phyloP scores from a whole-genome alignment of 2,888 invertebrate genomes.

The Torymus auratus region DNA sequence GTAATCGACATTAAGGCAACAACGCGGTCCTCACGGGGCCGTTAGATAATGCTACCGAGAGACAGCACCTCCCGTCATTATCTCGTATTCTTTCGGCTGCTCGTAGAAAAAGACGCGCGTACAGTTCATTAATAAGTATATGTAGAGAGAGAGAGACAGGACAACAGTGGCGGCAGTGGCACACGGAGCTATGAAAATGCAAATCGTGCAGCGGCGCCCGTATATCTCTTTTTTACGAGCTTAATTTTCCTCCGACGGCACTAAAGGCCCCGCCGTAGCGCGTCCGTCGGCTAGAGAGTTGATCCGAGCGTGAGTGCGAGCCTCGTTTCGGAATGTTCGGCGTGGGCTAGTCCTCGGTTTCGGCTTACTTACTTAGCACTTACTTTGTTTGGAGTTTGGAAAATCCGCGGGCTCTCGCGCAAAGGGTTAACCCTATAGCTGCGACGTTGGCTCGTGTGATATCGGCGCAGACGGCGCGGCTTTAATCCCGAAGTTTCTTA shows the following conservation, averaged over 20 bases:
- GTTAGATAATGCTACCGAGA: constrained; percentile 24
- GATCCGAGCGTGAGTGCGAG: constrained; percentile 22
- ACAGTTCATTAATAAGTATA: constrained; percentile 54
- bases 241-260: constrained; percentile 63
- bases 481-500: too few relatives aligned
- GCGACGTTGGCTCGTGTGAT: too few relatives aligned
- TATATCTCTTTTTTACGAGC: constrained; percentile 65
- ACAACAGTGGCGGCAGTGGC: constrained; percentile 30
- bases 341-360: neutral
- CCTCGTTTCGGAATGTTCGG: constrained; percentile 38
- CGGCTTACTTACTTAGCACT: constrained; percentile 26
- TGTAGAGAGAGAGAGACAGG: neutral
- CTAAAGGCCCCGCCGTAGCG: constrained; percentile 59
- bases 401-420: neutral
- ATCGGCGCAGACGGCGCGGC: too few relatives aligned
- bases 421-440: too few relatives aligned
- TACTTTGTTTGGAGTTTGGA: constrained; percentile 7
- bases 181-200: constrained; percentile 62
- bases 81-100: constrained; percentile 37
- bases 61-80: constrained; percentile 38
- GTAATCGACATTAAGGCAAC: constrained; percentile 26
- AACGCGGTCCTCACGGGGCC: neutral
- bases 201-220: constrained; percentile 63
- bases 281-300: constrained; percentile 1
- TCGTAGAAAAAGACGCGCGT: neutral